Base-by-base conservation (phyloP, 2,797 vertebrate species). In the Leptatherina wallacei region DNA sequence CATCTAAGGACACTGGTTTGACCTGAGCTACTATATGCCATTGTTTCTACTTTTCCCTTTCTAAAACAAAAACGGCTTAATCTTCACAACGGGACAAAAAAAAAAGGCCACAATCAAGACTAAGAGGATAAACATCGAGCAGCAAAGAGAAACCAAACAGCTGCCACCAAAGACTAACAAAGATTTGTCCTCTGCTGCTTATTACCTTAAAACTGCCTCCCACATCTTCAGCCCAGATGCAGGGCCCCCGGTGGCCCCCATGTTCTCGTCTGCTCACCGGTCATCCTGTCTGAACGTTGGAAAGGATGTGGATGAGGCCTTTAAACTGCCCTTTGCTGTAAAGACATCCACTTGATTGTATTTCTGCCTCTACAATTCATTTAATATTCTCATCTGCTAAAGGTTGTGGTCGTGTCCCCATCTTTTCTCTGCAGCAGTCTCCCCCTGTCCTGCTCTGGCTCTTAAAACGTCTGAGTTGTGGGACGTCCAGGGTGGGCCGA, bases 131-230 rank as follows among this genome's bases (percentile, higher is more conserved):
- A 77, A 57, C 8, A 18, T 35, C 27, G 44, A 14, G 24, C 57
- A 47, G 58, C 0, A 22, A 30, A 64, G 29, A 3, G 51, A 57
- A 74, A 56, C n/a, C 63, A 55, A 70, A 68, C 60, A 57, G 65
- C 29, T 20, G 11, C 22, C 20, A 44, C 20, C 27, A 36, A 71
- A 32, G 18, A n/a, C 4, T 2, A 11, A 57, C 3, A 51, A 58
- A 16, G 30, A 5, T 38, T 27, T 6, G 27, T 36, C 20, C 14
- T 1, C 11, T 57, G 71, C 83, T 67, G 74, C 40, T 83, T 65
- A 49, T 84, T 94, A 95, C 95, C 95, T 95, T 91, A 49, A 84
- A 80, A 83, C 71, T 63, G 84, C 65, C 69, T 93, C 86, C 81
- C 78, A 94, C 89, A 94, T 94, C 85, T 88, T 92, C 85, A 89